phyloP scores from a whole-genome alignment of 2,888 invertebrate species.

The Cantharis rufa region DNA sequence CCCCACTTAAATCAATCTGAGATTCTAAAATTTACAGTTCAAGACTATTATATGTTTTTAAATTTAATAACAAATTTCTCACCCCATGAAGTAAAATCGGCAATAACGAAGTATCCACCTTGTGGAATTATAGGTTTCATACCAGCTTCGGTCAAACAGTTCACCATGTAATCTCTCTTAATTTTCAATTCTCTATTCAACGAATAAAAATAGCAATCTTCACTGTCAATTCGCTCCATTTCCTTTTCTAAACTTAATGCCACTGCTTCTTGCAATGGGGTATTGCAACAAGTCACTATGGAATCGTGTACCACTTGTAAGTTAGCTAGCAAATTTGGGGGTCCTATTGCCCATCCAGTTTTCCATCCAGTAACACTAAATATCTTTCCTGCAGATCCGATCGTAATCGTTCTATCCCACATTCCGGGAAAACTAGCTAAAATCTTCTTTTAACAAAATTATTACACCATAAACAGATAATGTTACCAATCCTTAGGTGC shows the following conservation, averaged over 20 bases:
- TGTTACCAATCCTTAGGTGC: slow-evolving; percentile 86
- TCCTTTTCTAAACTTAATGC: slow-evolving; percentile 89
- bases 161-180: slow-evolving; percentile 81
- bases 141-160: slow-evolving; percentile 75
- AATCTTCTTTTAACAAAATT: slow-evolving; percentile 17
- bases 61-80: neutral
- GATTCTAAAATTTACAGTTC: slow-evolving; percentile 55
- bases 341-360: slow-evolving; percentile 95
- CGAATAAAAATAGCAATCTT: slow-evolving; percentile 82
- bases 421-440: slow-evolving; percentile 89
- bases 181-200: slow-evolving; percentile 73
- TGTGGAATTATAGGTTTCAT: slow-evolving; percentile 93
- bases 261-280: slow-evolving; percentile 91
- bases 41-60: neutral
- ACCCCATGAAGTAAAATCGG: slow-evolving; percentile 85
- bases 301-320: slow-evolving; percentile 92
- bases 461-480: neutral
- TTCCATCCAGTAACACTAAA: slow-evolving; percentile 98
- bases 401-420: slow-evolving; percentile 96
- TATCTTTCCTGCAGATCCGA: slow-evolving; percentile 97
- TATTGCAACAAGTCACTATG: slow-evolving; percentile 89
- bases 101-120: slow-evolving; percentile 96
- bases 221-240: slow-evolving; percentile 66
- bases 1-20: slow-evolving; percentile 70
- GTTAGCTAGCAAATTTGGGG: slow-evolving; percentile 76